Evolutionary conservation across 2,797 vertebrate species (phyloP).

Genomic region (Coregonus sp.): DNA sequence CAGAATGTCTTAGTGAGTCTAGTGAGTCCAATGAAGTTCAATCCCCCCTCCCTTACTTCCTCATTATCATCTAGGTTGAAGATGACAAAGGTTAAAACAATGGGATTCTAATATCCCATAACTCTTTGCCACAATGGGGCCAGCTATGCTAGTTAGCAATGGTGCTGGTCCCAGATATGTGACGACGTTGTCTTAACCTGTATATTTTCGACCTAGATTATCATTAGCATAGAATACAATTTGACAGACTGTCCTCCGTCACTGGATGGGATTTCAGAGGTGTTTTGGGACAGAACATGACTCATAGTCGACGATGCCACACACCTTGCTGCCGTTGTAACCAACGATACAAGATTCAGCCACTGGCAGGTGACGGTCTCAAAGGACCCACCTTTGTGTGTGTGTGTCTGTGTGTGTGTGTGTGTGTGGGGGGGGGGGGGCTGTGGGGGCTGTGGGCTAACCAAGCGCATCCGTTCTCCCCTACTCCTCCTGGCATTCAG

Average conservation of each 20-base stretch:
- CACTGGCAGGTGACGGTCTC: conserved; percentile 6
- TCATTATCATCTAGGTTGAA: too few species aligned
- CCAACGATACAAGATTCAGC: neutral
- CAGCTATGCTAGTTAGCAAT: too few species aligned
- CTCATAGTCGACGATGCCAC: neutral
- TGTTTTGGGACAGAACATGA: conserved; percentile 13
- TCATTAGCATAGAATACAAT: neutral
- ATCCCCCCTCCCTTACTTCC: neutral
- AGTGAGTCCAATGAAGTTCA: too few species aligned
- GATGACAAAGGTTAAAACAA: too few species aligned
- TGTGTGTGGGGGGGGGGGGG: too few species aligned
- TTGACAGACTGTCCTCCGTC: neutral
- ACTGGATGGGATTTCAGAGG: neutral
- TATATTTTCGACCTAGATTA: too few species aligned
- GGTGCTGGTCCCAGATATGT: too few species aligned
- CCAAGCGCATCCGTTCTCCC: neutral
- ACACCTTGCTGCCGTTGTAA: neutral
- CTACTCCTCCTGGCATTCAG: neutral
- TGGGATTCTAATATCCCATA: too few species aligned
- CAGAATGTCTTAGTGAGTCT: too few species aligned
- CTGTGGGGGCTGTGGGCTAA: conserved; percentile 2
- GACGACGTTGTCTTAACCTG: too few species aligned
- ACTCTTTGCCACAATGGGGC: too few species aligned
- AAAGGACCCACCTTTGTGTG: conserved; percentile 3
- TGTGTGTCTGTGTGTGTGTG: neutral